These are phyloP conservation scores for Eonycteris spelaea DNA, from an alignment of 2,113 vertebrate genomes.

Conservation along the genomic window DNA sequence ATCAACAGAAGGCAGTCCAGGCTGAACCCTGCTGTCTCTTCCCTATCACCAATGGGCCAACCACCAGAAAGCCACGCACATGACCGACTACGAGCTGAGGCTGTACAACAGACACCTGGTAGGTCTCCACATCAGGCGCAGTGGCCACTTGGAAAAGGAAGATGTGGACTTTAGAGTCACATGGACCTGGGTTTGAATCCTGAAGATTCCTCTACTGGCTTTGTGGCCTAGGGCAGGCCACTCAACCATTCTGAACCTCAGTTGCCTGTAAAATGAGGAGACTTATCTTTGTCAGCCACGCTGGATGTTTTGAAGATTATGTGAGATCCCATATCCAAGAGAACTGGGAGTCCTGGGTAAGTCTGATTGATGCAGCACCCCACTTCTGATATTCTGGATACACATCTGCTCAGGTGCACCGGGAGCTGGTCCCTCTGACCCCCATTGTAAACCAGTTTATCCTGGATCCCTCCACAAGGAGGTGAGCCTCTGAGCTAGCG, in stretches of 20 bases:
- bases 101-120: background rate
- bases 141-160: background rate
- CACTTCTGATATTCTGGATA: background rate
- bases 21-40: background rate
- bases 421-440: background rate
- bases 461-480: background rate
- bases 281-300: background rate
- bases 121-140: background rate
- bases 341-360: background rate
- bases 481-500: background rate
- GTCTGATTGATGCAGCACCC: background rate
- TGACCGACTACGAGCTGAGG: background rate
- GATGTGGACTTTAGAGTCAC: background rate
- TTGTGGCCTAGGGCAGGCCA: background rate
- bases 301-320: background rate
- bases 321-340: too few species aligned
- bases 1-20: background rate
- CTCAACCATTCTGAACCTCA: background rate
- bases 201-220: background rate
- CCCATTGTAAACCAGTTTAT: background rate
- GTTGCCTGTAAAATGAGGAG: background rate
- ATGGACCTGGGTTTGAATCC: background rate
- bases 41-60: background rate
- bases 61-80: background rate
- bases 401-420: background rate